Percentiles rank a stretch among this genome's conserved stretches.
Conservation (phyloP, 2,888 invertebrate genomes). For the Schrankia costaestrigalis region DNA sequence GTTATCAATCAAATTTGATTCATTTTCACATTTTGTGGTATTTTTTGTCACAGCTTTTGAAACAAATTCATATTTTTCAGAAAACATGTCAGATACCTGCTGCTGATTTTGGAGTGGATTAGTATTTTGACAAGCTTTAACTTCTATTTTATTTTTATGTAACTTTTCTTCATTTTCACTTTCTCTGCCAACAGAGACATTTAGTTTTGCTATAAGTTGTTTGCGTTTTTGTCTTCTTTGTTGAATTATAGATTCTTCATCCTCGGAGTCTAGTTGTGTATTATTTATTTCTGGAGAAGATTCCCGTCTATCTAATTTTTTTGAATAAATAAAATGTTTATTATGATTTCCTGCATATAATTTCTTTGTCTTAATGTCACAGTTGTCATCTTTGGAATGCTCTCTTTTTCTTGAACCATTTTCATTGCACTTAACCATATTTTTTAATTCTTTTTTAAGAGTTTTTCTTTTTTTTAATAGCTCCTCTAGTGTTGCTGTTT, state of each 20-base stretch:
- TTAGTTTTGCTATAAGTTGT: conserved; percentile 85
- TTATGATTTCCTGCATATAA: conserved; percentile 21
- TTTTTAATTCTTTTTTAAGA: conserved; percentile 57
- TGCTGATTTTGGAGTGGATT: conserved; percentile 17
- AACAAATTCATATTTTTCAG: conserved; percentile 93
- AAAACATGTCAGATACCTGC: conserved; percentile 92
- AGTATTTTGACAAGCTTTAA: conserved; percentile 11
- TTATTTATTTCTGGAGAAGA: conserved; percentile 79
- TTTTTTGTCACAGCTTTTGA: conserved; percentile 73
- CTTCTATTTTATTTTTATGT: background rate
- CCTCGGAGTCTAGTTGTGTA: conserved; percentile 84
- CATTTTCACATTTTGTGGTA: conserved; percentile 50
- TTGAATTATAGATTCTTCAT: conserved; percentile 95
- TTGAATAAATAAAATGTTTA: conserved; percentile 16
- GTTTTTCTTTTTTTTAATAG: conserved; percentile 58
- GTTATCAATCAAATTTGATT: conserved; percentile 93
- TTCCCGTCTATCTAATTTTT: conserved; percentile 29
- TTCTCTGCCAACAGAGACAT: conserved; percentile 24
- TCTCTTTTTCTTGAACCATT: conserved; percentile 31
- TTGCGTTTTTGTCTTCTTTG: conserved; percentile 92
- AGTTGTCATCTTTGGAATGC: conserved; percentile 33
- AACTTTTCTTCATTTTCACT: conserved; percentile 18
- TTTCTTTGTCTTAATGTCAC: conserved; percentile 27
- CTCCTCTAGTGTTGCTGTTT: conserved; percentile 54
- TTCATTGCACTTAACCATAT: conserved; percentile 41